These are phyloP conservation scores for Erannis defoliaria DNA, from an alignment of 2,888 invertebrate genomes.

Conservation along the genomic window DNA sequence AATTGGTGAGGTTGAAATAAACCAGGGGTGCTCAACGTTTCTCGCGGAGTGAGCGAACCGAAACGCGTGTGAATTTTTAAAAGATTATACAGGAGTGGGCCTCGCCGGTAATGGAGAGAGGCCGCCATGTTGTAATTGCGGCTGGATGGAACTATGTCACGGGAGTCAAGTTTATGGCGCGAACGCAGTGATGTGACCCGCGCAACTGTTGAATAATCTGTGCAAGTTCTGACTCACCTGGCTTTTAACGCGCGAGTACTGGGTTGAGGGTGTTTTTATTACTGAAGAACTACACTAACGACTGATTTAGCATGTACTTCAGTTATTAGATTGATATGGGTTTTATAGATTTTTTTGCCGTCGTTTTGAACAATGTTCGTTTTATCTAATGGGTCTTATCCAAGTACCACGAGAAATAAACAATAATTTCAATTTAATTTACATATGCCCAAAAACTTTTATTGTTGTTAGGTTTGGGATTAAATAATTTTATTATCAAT, in stretches of 20 bases:
- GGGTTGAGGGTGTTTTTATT: slow-evolving; percentile 2
- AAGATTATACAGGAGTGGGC: slow-evolving; percentile 76
- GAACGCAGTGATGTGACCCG: slow-evolving; percentile 23
- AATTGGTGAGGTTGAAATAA: slow-evolving; percentile 39
- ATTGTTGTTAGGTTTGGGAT: no score
- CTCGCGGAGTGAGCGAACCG: slow-evolving; percentile 53
- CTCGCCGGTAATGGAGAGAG: slow-evolving; percentile 65
- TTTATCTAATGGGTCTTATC: no score
- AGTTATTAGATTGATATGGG: no score
- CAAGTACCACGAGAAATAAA: no score
- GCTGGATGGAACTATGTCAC: slow-evolving; percentile 63
- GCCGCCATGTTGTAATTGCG: slow-evolving; percentile 67
- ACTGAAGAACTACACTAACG: no score
- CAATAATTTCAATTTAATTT: no score
- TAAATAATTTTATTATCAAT: no score
- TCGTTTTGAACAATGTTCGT: no score
- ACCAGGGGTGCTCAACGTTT: slow-evolving; percentile 59
- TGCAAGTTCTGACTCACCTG: slow-evolving; percentile 5
- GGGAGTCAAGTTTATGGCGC: slow-evolving; percentile 51
- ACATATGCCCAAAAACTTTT: no score
- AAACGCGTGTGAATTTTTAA: slow-evolving; percentile 77
- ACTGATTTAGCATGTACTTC: no score
- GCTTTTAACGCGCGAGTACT: slow-evolving; percentile 25
- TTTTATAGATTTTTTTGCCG: no score
- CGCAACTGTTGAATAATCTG: slow-evolving; percentile 7